These are phyloP conservation scores for Conomelus anceps DNA, from an alignment of 2,888 invertebrate genomes.

Conservation along the genomic window DNA sequence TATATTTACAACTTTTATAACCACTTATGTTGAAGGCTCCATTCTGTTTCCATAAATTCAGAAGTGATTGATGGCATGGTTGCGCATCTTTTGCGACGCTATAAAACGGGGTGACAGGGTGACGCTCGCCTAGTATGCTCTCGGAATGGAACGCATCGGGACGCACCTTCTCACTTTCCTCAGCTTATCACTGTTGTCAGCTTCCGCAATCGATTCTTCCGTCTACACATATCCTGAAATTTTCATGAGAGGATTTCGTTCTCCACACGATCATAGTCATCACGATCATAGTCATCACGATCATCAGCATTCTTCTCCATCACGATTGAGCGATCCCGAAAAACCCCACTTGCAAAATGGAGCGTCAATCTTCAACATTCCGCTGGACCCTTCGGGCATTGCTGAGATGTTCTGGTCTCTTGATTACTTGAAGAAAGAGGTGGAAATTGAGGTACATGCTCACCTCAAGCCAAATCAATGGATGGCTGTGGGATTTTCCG, in stretches of 20 bases:
- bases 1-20: background rate
- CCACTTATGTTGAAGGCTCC: background rate
- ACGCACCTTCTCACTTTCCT: background rate
- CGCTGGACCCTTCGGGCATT: slow-evolving; percentile 42
- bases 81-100: background rate
- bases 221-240: background rate
- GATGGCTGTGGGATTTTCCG: slow-evolving; percentile 83
- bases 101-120: background rate
- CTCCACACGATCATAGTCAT: background rate
- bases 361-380: slow-evolving; percentile 30
- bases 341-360: background rate
- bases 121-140: background rate
- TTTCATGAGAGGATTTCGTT: background rate
- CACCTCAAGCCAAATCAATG: slow-evolving; percentile 44
- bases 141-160: background rate
- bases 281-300: too few species aligned
- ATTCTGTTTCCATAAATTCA: background rate
- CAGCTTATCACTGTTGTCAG: background rate
- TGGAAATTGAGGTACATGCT: slow-evolving; percentile 49
- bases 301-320: too few species aligned
- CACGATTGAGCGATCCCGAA: too few species aligned
- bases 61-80: background rate
- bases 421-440: slow-evolving; percentile 42
- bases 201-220: background rate
- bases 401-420: slow-evolving; percentile 46